These are phyloP conservation scores for Pomacea maculata DNA, from an alignment of 1,140 invertebrate species.

Conservation along the genomic window DNA sequence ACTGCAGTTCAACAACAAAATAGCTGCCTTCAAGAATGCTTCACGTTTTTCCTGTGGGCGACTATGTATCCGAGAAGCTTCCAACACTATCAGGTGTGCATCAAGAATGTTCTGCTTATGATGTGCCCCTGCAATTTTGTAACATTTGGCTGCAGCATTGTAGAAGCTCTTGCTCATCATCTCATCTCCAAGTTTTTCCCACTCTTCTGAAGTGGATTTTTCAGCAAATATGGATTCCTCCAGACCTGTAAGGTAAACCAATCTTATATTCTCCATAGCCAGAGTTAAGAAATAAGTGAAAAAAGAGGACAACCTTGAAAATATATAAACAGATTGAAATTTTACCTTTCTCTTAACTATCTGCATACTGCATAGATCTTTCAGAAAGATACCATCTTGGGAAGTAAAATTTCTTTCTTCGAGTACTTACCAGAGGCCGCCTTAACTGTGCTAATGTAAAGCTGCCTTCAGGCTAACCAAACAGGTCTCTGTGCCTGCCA, in stretches of 20 bases:
- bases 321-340: too few relatives aligned
- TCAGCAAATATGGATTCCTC: constrained; percentile 50
- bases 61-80: constrained; percentile 42
- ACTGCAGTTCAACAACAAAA: constrained; percentile 49
- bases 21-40: constrained; percentile 48
- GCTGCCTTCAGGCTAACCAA: too few relatives aligned
- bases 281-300: too few relatives aligned
- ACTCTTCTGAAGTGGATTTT: constrained; percentile 49
- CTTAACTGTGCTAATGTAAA: too few relatives aligned
- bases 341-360: too few relatives aligned
- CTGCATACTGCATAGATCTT: too few relatives aligned
- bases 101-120: constrained; percentile 45
- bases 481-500: too few relatives aligned
- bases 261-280: too few relatives aligned
- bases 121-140: constrained; percentile 34
- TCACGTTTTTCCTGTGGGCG: constrained; percentile 46
- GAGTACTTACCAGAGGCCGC: too few relatives aligned
- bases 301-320: too few relatives aligned
- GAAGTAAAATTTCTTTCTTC: too few relatives aligned
- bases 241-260: constrained; percentile 8
- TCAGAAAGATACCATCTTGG: too few relatives aligned
- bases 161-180: constrained; percentile 54
- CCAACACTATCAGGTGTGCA: constrained; percentile 50
- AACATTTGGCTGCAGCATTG: constrained; percentile 58
- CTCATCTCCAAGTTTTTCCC: constrained; percentile 53